Conservation (phyloP, 2,888 invertebrate genomes). For the Lithodes maja region DNA sequence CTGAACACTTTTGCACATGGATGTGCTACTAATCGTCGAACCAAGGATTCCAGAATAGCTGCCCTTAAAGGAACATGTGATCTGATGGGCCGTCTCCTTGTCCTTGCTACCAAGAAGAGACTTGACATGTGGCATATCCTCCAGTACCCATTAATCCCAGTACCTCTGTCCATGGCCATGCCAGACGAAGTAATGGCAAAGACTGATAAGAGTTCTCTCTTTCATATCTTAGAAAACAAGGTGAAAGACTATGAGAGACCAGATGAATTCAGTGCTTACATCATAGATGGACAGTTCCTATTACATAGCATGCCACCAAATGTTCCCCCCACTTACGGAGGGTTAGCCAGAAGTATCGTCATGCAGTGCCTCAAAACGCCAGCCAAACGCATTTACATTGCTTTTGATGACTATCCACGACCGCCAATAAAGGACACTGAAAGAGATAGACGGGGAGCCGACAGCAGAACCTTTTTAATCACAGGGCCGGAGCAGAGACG, state of each 20-base stretch:
- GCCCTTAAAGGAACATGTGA: not conserved
- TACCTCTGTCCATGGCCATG: not conserved
- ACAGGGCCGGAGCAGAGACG: constrained; percentile 18
- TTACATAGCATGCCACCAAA: constrained; percentile 11
- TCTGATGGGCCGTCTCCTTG: not conserved
- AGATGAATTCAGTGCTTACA: not conserved
- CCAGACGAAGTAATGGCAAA: constrained; percentile 8
- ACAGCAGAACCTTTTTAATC: not conserved
- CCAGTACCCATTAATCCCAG: constrained; percentile 12
- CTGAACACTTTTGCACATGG: not conserved
- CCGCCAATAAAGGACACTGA: constrained; percentile 24
- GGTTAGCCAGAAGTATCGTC: constrained; percentile 30
- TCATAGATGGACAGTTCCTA: constrained; percentile 13
- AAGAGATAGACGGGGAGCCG: constrained; percentile 3
- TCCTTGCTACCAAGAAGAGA: not conserved
- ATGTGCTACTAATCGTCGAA: not conserved
- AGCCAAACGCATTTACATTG: not conserved
- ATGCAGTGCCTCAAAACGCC: not conserved
- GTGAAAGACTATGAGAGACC: too few species aligned
- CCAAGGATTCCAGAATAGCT: not conserved
- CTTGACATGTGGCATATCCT: not conserved
- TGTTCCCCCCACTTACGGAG: constrained; percentile 5
- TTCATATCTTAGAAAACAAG: not conserved
- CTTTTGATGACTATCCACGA: constrained; percentile 27
- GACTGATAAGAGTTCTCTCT: constrained; percentile 9